Evolutionary conservation across 2,797 vertebrate species (phyloP), one percentile per base, ranked within the genome.

Genomic region (Helarctos malayanus): DNA sequence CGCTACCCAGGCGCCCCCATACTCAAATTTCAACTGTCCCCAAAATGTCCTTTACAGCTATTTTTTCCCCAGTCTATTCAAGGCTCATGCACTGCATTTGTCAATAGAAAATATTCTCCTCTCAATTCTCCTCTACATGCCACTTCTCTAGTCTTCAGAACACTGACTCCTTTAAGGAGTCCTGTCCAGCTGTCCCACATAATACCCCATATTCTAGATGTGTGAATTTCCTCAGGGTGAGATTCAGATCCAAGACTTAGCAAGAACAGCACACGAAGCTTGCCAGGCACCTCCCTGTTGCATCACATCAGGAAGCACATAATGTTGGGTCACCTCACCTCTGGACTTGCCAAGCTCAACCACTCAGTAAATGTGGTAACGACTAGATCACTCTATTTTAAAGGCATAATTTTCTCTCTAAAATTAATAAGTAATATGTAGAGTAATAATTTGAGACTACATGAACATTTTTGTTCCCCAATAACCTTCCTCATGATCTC

Each of bases 161-260:
- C 38, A 95, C 7, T 57, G 49, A 80, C 65, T 94, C 21, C 45
- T 47, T 71, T 63, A 49, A 49, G 32, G 49, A 91, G 61, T 69
- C 15, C 61, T 52, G 8, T 38, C 18, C 21, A 35, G 29, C 49
- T 56, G 41, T 89, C n/a, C 6, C 0, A 57, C 23, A 38, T 15
- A 83, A 76, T 23, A 56, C 13, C 32, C 54, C 25, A 85, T 45
- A 86, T 76, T 78, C 59, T 69, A 71, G 12, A 65, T 29, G 49
- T 68, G 7, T 80, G 63, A 61, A 12, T 83, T 41, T 75, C 61
- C 63, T 41, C 57, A 23, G 3, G 11, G 9, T 65, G 71, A 88
- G 41, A 88, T 56, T 91, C 56, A 87, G 45, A 78, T 54, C 73
- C 69, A 93, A 93, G 57, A 88, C 29, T 10, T 19, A 93, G 45